These are phyloP conservation scores for Augochlorella aurata DNA, from an alignment of 2,888 invertebrate genomes.

Conservation along the genomic window DNA sequence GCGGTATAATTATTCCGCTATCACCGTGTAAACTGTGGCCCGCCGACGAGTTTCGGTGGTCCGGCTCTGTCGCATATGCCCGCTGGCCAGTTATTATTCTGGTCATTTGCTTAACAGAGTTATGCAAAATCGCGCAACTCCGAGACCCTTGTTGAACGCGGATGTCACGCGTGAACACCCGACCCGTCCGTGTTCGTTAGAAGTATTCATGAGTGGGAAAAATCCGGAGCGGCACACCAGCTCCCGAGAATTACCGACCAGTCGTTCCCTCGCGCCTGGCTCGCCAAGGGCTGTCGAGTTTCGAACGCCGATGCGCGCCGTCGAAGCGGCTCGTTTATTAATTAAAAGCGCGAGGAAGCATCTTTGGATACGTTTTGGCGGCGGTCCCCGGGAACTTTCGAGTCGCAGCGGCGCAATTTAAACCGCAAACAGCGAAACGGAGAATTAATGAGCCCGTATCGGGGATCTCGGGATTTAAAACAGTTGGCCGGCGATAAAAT, in stretches of 20 bases:
- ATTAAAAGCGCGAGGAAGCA: background rate
- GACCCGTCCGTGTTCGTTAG: conserved; percentile 50
- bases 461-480: conserved; percentile 21
- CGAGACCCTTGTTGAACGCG: conserved; percentile 49
- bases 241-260: background rate
- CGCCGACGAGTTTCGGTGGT: conserved; percentile 60
- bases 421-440: background rate
- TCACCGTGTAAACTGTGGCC: conserved; percentile 65
- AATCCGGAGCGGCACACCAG: background rate
- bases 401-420: background rate
- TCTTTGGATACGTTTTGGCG: too few relatives aligned
- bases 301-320: too few relatives aligned
- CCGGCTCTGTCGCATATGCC: conserved; percentile 64
- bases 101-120: conserved; percentile 71
- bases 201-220: conserved; percentile 60
- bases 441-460: background rate
- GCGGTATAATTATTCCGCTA: conserved; percentile 65
- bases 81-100: conserved; percentile 67
- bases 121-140: conserved; percentile 65
- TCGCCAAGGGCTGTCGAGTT: too few relatives aligned
- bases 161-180: conserved; percentile 48
- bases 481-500: conserved; percentile 16
- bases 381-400: background rate
- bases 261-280: background rate
- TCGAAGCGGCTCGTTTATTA: too few relatives aligned